Percentiles rank a stretch among this genome's conserved stretches.
phyloP scores from a whole-genome alignment of 2,113 vertebrate species.

The Tenrec ecaudatus region DNA sequence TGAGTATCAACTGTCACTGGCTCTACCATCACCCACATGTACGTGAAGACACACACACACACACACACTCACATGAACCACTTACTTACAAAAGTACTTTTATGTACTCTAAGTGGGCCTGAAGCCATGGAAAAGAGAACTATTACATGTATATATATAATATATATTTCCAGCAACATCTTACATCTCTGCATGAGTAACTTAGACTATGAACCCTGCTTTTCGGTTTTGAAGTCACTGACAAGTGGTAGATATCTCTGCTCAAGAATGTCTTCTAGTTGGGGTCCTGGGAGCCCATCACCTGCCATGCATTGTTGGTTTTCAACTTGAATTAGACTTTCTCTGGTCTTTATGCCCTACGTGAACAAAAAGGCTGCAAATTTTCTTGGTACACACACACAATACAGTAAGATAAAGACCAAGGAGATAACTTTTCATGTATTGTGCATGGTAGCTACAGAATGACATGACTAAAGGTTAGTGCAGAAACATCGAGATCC shows the following conservation, averaged over 20 bases:
- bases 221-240: background rate
- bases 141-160: background rate
- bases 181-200: background rate
- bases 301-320: conserved; percentile 8
- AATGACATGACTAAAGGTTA: background rate
- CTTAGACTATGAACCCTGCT: background rate
- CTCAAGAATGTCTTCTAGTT: background rate
- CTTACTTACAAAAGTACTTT: background rate
- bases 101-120: background rate
- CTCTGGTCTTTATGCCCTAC: background rate
- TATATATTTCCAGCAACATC: background rate
- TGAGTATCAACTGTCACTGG: background rate
- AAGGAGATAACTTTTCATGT: background rate
- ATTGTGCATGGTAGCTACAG: background rate
- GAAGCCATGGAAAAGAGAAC: background rate
- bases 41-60: background rate
- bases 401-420: background rate
- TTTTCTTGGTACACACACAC: background rate
- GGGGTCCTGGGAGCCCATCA: background rate
- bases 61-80: too few relatives aligned
- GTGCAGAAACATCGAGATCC: background rate
- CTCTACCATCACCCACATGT: background rate
- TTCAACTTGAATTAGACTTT: conserved; percentile 40
- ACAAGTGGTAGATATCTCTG: background rate
- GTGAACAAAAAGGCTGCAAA: background rate